Base-by-base conservation (phyloP, 2,797 vertebrate genomes). In the Myotis findleyi region DNA sequence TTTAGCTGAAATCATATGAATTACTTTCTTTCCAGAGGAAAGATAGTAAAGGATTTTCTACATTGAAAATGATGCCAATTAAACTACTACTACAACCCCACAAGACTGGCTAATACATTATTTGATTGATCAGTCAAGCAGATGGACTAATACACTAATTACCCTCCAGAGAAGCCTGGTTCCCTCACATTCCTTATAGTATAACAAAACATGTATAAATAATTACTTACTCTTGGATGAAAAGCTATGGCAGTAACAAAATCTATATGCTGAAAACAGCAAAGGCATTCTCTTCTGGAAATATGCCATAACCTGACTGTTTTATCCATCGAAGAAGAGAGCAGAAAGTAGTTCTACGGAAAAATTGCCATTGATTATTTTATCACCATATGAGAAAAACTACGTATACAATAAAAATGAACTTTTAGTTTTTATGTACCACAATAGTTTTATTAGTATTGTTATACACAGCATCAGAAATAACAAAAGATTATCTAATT, bases 271-370 rank as follows among this genome's bases (percentile, higher is more conserved):
- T 99, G 99, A 98, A 99, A 99, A 98, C 99, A 99, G 98, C 99
- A 99, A 91, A 99, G 99, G 96, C 99, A 99, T 98, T 99, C 99
- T 98, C 99, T 99, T 98, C 99, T 99, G 97, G 99, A 99, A 98
- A 99, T 99, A 98, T 99, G 99, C 99, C 99, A 99, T 73, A 99
- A 97, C 77, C 99, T 97, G 92, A 99, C 99, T 0, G 99, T 99
- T 98, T 99, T 99, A 97, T 99, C 99, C 99, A 99, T 99, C 25
- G 99, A 99, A 18, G 99, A 99, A n/a, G 99, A 99, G 94, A 99
- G 99, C 91, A 99, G 98, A 98, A 99, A 99, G 97, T 99, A 99
- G 98, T 99, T 99, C 99, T 99, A 97, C 13, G 71, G 96, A 97
- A 88, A 38, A 97, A 97, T 93, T 33, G 9, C 53, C 62, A 97